phyloP scores from a whole-genome alignment of 1,140 invertebrate genomes.

The Bombus confusus region DNA sequence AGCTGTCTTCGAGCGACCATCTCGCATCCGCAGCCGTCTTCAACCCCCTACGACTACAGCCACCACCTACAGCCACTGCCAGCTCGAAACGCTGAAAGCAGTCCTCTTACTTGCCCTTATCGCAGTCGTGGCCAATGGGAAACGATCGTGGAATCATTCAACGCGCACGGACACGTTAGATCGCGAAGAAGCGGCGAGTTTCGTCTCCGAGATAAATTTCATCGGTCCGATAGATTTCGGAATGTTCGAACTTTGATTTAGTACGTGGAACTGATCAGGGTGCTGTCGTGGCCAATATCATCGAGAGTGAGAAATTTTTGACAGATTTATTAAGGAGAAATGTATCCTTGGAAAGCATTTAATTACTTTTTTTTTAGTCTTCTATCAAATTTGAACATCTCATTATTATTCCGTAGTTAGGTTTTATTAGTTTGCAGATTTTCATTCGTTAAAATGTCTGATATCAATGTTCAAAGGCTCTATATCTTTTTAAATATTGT shows the following conservation, averaged over 20 bases:
- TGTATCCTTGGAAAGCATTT: too few species aligned
- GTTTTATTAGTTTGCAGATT: too few species aligned
- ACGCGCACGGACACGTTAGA: constrained; percentile 8
- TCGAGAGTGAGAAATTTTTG: not conserved
- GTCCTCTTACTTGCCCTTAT: constrained; percentile 51
- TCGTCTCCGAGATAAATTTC: not conserved
- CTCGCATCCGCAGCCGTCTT: constrained; percentile 65
- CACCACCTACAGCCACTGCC: not conserved
- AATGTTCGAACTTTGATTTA: not conserved
- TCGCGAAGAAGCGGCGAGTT: not conserved
- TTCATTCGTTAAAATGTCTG: not conserved
- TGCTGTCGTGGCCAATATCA: too few species aligned
- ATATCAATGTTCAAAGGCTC: not conserved
- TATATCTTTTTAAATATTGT: not conserved
- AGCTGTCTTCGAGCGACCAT: constrained; percentile 72
- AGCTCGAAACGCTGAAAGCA: constrained; percentile 39
- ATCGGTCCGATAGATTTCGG: not conserved
- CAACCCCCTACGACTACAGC: constrained; percentile 23
- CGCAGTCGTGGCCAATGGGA: constrained; percentile 37
- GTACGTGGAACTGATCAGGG: too few species aligned
- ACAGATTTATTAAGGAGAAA: too few species aligned
- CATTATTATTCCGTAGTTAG: too few species aligned
- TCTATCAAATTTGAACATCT: too few species aligned
- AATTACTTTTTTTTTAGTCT: too few species aligned
- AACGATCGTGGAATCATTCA: constrained; percentile 50